Base-by-base conservation (phyloP, 2,113 vertebrate genomes). In the western clawed frog (Xenopus tropicalis) region DNA sequence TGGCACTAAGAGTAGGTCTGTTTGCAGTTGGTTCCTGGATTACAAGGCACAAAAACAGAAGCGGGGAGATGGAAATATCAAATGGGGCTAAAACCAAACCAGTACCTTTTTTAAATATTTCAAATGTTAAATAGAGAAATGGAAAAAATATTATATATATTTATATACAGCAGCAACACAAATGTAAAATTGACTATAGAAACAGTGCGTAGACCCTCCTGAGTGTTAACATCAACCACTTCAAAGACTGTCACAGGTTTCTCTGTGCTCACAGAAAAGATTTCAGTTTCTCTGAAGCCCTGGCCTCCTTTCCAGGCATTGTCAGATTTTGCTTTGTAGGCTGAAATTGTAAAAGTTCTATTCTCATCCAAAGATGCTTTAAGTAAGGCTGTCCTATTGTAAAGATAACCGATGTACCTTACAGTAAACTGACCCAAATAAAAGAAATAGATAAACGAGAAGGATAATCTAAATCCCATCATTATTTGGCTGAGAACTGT, bases 181-280 rank as follows among this genome's bases (percentile, higher is more conserved):
- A 93, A 90, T 87, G 92, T 90, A 87, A 91, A 90, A 93, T 88
- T 88, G 91, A 91, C 89, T 90, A 90, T 90, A 83, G 86, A 89
- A 94, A 94, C 94, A 94, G 95, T 94, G 95, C 92, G 91, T 93
- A 87, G 91, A 94, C 93, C 87, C 93, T 94, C 93, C 93, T 93
- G 95, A 94, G 93, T 84, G 88, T 82, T 80, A 66, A 85, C 90
- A 88, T 86, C 85, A 89, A 78, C 89, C 86, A 85, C 86, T 86
- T 84, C 90, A 87, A 81, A 88, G 86, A 86, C 86, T 81, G 90
- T 81, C 87, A 78, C 86, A 81, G 84, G 75, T 68, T 77, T 81
- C 82, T 84, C 79, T 86, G 88, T 29, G 82, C 84, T 86, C 90
- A 87, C 90, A 93, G 90, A 90, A 90, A 84, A 86, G 79, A 88